Conservation (phyloP, 2,113 vertebrate species). For the Poeciliopsis retropinna region DNA sequence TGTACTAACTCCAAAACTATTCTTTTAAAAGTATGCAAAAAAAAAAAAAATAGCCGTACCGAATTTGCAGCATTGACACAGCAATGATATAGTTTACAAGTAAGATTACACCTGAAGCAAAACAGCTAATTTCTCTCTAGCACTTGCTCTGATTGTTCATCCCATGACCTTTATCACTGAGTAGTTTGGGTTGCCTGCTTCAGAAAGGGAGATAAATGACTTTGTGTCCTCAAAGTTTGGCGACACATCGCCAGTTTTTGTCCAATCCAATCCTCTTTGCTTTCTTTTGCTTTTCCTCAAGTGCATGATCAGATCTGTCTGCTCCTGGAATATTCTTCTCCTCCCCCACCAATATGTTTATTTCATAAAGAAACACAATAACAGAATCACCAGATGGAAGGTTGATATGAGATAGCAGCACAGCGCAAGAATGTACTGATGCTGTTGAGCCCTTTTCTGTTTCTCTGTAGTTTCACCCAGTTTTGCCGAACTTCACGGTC, state of each 20-base stretch:
- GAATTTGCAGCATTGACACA: no score
- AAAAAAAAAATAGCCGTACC: no score
- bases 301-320: conserved; percentile 50
- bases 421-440: conserved; percentile 60
- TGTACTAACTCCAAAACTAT: no score
- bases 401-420: conserved; percentile 57
- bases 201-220: conserved; percentile 62
- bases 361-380: conserved; percentile 67
- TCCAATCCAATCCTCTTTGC: conserved; percentile 44
- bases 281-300: conserved; percentile 28
- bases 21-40: no score
- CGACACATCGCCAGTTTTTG: conserved; percentile 54
- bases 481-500: conserved; percentile 53
- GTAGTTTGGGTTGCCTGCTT: conserved; percentile 27
- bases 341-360: conserved; percentile 48
- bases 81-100: no score
- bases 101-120: no score
- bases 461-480: conserved; percentile 35
- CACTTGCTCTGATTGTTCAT: neutral
- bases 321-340: conserved; percentile 17
- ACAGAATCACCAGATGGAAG: conserved; percentile 55
- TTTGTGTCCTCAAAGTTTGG: conserved; percentile 56
- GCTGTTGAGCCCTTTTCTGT: conserved; percentile 41
- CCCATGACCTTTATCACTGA: conserved; percentile 49
- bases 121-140: no score